Conservation (phyloP, 2,797 vertebrate genomes). For the Podarcis lilfordi region DNA sequence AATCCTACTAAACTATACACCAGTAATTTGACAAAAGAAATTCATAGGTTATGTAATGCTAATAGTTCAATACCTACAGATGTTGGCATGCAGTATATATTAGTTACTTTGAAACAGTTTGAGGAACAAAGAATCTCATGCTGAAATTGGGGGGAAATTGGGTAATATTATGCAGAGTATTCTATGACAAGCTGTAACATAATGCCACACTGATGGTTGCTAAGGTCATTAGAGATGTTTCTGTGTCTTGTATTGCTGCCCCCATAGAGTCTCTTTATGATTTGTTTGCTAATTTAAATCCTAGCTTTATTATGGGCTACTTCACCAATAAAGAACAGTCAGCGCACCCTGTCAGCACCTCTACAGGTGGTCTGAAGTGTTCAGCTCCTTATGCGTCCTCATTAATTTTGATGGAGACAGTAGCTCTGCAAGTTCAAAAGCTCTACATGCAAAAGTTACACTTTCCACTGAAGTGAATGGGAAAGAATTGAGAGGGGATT, state of each 20-base stretch:
- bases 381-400: not conserved
- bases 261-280: not conserved
- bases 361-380: not conserved
- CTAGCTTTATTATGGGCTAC: not conserved
- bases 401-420: not conserved
- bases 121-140: not conserved
- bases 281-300: not conserved
- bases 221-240: not conserved
- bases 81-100: conserved; percentile 44
- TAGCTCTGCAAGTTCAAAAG: not conserved
- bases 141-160: not conserved
- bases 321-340: not conserved
- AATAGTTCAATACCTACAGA: conserved; percentile 16
- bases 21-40: conserved; percentile 54
- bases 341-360: not conserved
- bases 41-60: conserved; percentile 17
- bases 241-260: not conserved
- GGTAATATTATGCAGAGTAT: not conserved
- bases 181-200: not conserved
- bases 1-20: conserved; percentile 59
- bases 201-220: not conserved
- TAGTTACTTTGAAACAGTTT: not conserved
- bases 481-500: not conserved
- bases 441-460: not conserved
- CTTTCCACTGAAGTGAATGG: not conserved